A percentile compares a stretch with the other conserved stretches of the same genome.
phyloP scores from a whole-genome alignment of 2,888 invertebrate genomes.

The Aleiodes testaceus region DNA sequence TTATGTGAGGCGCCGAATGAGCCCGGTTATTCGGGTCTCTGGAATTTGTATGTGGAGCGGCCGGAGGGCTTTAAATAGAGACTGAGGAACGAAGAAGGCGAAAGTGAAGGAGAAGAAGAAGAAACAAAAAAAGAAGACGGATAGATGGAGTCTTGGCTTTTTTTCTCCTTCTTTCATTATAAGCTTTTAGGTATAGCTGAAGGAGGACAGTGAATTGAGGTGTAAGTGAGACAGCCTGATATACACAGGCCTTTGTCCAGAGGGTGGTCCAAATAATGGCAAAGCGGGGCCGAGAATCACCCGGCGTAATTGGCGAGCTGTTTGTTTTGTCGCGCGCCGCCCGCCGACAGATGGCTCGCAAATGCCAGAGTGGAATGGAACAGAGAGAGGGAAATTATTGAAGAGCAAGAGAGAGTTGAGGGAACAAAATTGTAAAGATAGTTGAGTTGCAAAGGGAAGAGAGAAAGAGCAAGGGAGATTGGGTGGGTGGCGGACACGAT shows the following conservation, averaged over 20 bases:
- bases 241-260: slow-evolving; percentile 38
- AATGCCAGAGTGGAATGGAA: slow-evolving; percentile 26
- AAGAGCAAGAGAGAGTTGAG: neutral
- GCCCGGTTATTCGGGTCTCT: slow-evolving; percentile 33
- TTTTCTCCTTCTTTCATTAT: neutral
- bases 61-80: slow-evolving; percentile 39
- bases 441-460: slow-evolving; percentile 33
- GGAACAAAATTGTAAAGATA: slow-evolving; percentile 23
- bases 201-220: slow-evolving; percentile 28
- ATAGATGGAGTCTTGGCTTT: neutral
- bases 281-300: slow-evolving; percentile 56
- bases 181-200: slow-evolving; percentile 2
- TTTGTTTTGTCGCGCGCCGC: slow-evolving; percentile 67
- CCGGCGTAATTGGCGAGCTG: slow-evolving; percentile 67
- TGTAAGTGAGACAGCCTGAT: slow-evolving; percentile 37
- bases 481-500: slow-evolving; percentile 28
- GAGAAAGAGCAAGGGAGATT: slow-evolving; percentile 24
- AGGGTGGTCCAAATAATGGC: slow-evolving; percentile 51
- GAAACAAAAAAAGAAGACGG: slow-evolving; percentile 12
- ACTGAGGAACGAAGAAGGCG: slow-evolving; percentile 25
- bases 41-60: slow-evolving; percentile 43
- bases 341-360: slow-evolving; percentile 62
- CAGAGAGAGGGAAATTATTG: neutral
- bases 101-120: slow-evolving; percentile 14
- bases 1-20: slow-evolving; percentile 34